These are phyloP conservation scores for Parapristionchus giblindavisi DNA, from an alignment of 2,888 invertebrate species.

Conservation along the genomic window DNA sequence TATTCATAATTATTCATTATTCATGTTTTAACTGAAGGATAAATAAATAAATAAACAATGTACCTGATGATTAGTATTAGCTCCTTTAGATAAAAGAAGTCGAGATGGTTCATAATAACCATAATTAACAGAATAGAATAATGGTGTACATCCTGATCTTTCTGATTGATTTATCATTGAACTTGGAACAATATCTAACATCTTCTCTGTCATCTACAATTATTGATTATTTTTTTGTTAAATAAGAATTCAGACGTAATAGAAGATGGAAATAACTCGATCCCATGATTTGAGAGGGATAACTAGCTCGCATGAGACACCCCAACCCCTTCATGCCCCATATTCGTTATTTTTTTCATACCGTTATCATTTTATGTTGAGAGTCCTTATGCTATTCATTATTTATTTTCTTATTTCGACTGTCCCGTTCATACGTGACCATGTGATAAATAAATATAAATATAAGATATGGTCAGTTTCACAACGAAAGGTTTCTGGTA, in stretches of 20 bases:
- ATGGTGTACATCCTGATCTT: slow-evolving; percentile 71
- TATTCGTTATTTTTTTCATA: too few relatives aligned
- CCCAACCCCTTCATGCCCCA: not conserved
- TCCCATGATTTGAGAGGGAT: too few relatives aligned
- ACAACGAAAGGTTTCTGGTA: too few relatives aligned
- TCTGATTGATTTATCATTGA: slow-evolving; percentile 48
- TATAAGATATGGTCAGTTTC: too few relatives aligned
- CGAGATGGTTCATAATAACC: slow-evolving; percentile 94
- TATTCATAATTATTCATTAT: not conserved
- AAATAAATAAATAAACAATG: too few relatives aligned
- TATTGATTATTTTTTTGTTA: not conserved
- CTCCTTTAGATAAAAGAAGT: slow-evolving; percentile 85
- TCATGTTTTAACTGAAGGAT: not conserved
- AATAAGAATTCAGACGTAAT: too few relatives aligned
- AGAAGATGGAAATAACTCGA: too few relatives aligned
- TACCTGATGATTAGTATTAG: slow-evolving; percentile 88
- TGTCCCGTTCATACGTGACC: too few relatives aligned
- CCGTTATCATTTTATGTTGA: too few relatives aligned
- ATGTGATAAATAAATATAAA: too few relatives aligned
- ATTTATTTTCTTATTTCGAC: too few relatives aligned
- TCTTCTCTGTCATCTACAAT: slow-evolving; percentile 45
- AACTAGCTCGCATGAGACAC: not conserved
- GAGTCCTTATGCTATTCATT: too few relatives aligned
- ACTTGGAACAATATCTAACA: slow-evolving; percentile 40
- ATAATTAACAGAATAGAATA: slow-evolving; percentile 94